Evolutionary conservation across 2,888 invertebrate species (phyloP).

Genomic region (Pterobdella sp.): DNA sequence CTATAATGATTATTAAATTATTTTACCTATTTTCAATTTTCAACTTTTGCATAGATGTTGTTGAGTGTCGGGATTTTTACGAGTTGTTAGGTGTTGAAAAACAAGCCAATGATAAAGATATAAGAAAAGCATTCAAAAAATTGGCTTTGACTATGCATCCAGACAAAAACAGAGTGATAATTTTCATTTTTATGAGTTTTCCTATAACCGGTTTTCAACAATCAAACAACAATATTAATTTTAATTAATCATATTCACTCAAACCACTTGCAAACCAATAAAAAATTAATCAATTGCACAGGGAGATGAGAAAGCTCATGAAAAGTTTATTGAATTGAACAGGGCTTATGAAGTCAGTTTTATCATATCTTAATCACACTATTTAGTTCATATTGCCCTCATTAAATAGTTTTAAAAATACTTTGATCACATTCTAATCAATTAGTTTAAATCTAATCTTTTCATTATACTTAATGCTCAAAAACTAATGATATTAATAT

Average conservation of each 20-base stretch:
- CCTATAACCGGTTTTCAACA: not conserved
- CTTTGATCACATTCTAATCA: not conserved
- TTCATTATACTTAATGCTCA: not conserved
- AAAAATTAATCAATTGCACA: slow-evolving; percentile 44
- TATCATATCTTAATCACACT: no score
- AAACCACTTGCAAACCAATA: no score
- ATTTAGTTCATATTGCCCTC: no score
- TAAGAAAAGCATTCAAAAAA: slow-evolving; percentile 70
- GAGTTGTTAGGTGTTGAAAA: slow-evolving; percentile 62
- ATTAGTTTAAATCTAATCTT: not conserved
- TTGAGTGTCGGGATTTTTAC: slow-evolving; percentile 57
- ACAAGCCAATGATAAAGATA: slow-evolving; percentile 64
- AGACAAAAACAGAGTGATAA: slow-evolving; percentile 58
- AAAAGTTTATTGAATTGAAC: slow-evolving; percentile 69
- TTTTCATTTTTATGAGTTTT: not conserved
- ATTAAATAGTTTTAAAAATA: not conserved
- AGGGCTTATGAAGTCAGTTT: slow-evolving; percentile 81
- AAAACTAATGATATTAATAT: no score
- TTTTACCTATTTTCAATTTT: not conserved
- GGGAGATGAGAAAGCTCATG: slow-evolving; percentile 67
- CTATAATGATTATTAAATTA: not conserved
- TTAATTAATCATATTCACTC: not conserved
- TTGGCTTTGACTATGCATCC: slow-evolving; percentile 67
- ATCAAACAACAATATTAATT: not conserved
- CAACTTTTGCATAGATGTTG: not conserved